These are phyloP conservation scores for Drosophila repletoides DNA, from an alignment of 1,140 invertebrate species.

Conservation along the genomic window DNA sequence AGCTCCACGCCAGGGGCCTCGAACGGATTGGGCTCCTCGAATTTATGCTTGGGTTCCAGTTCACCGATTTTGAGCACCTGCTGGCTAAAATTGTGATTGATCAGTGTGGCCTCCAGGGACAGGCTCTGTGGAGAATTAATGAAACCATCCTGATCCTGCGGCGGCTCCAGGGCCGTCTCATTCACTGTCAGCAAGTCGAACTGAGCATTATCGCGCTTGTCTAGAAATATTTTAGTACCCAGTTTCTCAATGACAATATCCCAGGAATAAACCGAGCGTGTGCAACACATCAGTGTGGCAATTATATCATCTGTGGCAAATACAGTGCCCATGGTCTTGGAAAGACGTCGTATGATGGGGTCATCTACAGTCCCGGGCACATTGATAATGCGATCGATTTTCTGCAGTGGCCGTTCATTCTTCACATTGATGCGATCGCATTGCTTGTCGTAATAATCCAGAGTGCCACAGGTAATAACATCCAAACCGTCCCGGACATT, in stretches of 20 bases:
- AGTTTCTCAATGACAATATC: conserved; percentile 99
- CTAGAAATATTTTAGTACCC: conserved; percentile 97
- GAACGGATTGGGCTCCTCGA: conserved; percentile 97
- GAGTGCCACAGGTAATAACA: conserved; percentile 92
- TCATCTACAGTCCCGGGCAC: conserved; percentile 99
- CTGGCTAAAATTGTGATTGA: conserved; percentile 99
- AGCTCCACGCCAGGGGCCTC: conserved; percentile 94
- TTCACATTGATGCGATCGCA: conserved; percentile 99
- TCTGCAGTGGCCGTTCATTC: conserved; percentile 94
- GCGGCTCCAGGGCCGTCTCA: conserved; percentile 98
- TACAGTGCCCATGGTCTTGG: conserved; percentile 97
- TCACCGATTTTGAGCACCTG: conserved; percentile 89
- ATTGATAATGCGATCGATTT: conserved; percentile 98
- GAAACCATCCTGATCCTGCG: conserved; percentile 95
- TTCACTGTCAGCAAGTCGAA: conserved; percentile 99
- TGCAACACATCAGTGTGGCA: conserved; percentile 99
- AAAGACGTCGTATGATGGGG: conserved; percentile 96
- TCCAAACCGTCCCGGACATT: conserved; percentile 92
- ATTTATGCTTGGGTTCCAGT: conserved; percentile 92
- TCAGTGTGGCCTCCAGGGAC: conserved; percentile 98
- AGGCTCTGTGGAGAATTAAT: conserved; percentile 98
- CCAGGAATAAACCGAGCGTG: conserved; percentile 99
- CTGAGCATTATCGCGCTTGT: conserved; percentile 98
- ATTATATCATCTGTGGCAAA: conserved; percentile 99
- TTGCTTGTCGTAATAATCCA: conserved; percentile 98